A percentile compares a stretch with the other conserved stretches of the same genome.
Conservation (phyloP, 2,113 vertebrate species). For the Guaruba guarouba region DNA sequence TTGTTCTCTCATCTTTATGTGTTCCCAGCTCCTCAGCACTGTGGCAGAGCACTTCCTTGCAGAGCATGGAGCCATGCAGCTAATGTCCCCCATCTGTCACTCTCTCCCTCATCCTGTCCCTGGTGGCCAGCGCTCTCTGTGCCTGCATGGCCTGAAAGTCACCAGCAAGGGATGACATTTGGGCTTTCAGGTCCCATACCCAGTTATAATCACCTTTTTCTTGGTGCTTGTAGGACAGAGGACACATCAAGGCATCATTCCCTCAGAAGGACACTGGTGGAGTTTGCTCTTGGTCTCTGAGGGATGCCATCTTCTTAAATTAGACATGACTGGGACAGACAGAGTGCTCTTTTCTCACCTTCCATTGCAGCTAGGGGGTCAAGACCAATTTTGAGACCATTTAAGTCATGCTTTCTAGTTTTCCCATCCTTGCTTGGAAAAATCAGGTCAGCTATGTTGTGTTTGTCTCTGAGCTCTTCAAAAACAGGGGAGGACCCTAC, state of each 20-base stretch:
- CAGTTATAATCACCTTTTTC: neutral
- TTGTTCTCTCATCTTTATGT: neutral
- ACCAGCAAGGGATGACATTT: fast-evolving
- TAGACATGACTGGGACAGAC: neutral
- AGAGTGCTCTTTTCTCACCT: neutral
- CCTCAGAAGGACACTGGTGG: neutral
- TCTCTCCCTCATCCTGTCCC: neutral
- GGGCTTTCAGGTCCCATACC: neutral
- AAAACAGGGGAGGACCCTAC: neutral
- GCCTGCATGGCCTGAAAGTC: neutral
- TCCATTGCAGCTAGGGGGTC: neutral
- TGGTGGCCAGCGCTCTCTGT: neutral
- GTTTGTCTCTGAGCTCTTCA: neutral
- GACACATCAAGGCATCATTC: neutral
- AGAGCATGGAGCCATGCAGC: constrained; percentile 7
- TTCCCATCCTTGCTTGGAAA: neutral
- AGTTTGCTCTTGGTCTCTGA: neutral
- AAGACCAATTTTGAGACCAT: neutral
- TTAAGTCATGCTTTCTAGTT: neutral
- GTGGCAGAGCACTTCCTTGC: neutral
- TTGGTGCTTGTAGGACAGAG: neutral
- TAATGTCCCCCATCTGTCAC: constrained; percentile 49
- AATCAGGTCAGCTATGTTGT: neutral
- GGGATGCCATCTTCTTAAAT: neutral
- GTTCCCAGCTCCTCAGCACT: neutral